Evolutionary conservation across 2,113 vertebrate species (phyloP).

Genomic region (Paratilapia polleni): DNA sequence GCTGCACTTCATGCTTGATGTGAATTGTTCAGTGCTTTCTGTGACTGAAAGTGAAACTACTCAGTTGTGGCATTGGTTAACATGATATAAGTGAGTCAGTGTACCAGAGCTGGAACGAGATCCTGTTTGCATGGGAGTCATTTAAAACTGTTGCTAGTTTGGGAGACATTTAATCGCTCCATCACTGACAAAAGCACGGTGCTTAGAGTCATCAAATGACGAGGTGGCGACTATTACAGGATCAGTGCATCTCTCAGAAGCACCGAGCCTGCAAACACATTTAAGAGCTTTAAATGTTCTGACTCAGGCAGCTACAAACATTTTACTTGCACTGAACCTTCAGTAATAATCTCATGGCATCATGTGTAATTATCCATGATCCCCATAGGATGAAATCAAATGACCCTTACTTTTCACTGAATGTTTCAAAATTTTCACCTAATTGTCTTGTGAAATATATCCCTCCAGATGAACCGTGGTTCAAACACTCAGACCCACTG

Average conservation of each 20-base stretch:
- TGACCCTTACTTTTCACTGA: no score
- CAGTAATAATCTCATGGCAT: no score
- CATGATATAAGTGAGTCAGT: neutral
- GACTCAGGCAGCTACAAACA: no score
- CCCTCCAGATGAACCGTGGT: no score
- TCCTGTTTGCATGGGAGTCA: conserved; percentile 11
- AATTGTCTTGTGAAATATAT: no score
- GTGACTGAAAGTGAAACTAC: conserved; percentile 4
- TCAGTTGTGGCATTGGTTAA: neutral
- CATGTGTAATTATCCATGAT: no score
- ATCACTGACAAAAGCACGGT: neutral
- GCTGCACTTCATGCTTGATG: neutral
- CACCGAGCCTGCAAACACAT: neutral
- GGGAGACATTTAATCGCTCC: neutral
- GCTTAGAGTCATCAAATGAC: neutral
- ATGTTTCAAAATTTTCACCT: no score
- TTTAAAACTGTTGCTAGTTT: neutral
- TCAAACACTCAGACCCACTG: no score
- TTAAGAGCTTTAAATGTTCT: neutral
- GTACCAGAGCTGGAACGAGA: conserved; percentile 7
- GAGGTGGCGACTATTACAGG: no score
- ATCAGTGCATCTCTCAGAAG: no score
- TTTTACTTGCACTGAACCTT: no score
- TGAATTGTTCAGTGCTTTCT: neutral
- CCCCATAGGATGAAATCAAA: no score